Conservation (phyloP, 2,888 invertebrate genomes). For the Uropetala carovei region DNA sequence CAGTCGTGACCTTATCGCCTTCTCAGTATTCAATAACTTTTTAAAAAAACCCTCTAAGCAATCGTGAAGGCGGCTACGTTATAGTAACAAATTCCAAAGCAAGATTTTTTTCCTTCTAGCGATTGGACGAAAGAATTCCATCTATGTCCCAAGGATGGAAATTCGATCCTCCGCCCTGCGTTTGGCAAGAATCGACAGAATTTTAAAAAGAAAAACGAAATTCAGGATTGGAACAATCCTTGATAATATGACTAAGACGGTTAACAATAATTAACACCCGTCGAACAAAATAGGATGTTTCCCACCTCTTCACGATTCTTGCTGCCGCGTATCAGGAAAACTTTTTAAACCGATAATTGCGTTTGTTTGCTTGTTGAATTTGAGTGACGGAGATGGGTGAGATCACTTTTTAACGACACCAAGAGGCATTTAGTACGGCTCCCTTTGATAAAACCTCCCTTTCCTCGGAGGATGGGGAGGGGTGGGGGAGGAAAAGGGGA, state of each 20-base stretch:
- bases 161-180: too few relatives aligned
- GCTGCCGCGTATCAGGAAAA: background rate
- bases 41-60: too few relatives aligned
- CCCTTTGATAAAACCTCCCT: background rate
- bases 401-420: conserved; percentile 21
- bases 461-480: background rate
- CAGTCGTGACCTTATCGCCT: too few relatives aligned
- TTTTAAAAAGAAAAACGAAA: too few relatives aligned
- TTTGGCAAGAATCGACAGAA: too few relatives aligned
- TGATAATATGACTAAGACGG: background rate
- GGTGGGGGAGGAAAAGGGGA: background rate
- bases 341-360: background rate
- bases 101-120: too few relatives aligned
- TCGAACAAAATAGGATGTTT: background rate
- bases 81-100: too few relatives aligned
- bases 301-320: background rate
- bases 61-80: too few relatives aligned
- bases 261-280: background rate
- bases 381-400: background rate
- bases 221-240: background rate
- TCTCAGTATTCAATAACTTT: too few relatives aligned
- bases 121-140: too few relatives aligned
- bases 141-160: too few relatives aligned
- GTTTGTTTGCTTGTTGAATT: conserved; percentile 22
- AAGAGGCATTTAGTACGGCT: conserved; percentile 17